Conservation (phyloP, 2,113 vertebrate genomes). For the Triplophysa siluroides region DNA sequence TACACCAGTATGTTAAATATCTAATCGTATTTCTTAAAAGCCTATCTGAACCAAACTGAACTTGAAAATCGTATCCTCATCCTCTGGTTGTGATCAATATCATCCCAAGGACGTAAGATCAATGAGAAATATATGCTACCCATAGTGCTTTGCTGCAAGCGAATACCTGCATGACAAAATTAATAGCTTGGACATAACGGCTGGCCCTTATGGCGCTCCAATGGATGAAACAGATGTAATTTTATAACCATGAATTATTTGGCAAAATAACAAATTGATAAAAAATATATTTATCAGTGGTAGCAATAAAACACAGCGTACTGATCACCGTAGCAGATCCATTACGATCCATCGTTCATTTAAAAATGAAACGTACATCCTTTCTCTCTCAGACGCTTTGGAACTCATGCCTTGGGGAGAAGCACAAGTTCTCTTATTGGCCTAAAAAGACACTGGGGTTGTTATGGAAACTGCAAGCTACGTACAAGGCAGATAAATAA, state of each 20-base stretch:
- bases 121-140: slow-evolving; percentile 6
- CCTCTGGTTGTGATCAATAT: slow-evolving; percentile 8
- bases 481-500: slow-evolving; percentile 14
- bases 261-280: no score
- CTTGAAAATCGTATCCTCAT: background rate
- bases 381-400: slow-evolving; percentile 2
- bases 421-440: background rate
- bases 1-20: no score
- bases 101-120: background rate
- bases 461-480: slow-evolving; percentile 44
- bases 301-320: background rate
- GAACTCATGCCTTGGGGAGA: slow-evolving; percentile 12
- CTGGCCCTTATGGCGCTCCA: background rate
- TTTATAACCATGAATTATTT: background rate
- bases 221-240: background rate
- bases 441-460: slow-evolving; percentile 31
- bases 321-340: background rate
- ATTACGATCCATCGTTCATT: no score
- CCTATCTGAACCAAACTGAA: no score
- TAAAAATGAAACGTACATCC: background rate
- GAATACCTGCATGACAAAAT: background rate
- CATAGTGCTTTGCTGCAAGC: slow-evolving; percentile 10
- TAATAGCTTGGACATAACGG: background rate
- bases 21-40: no score
- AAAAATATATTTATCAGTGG: background rate